A percentile compares a stretch with the other conserved stretches of the same genome.
These are phyloP conservation scores for Hirundichthys speculiger DNA, from an alignment of 2,113 vertebrate species.

Conservation along the genomic window DNA sequence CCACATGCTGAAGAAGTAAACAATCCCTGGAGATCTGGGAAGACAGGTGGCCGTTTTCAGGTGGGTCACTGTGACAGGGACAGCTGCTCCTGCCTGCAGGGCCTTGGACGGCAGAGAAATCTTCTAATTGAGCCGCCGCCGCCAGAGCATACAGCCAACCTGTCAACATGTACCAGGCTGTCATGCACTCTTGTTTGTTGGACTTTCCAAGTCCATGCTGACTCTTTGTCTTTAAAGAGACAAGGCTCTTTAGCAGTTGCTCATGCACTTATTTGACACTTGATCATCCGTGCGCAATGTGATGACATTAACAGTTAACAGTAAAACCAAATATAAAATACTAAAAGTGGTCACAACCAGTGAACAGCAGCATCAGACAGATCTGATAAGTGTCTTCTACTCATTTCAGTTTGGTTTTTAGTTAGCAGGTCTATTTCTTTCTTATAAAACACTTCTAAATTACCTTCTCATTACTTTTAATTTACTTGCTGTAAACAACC, in stretches of 20 bases:
- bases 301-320: too few species aligned
- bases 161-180: slow-evolving; percentile 8
- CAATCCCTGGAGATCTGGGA: slow-evolving; percentile 41
- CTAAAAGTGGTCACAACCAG: too few species aligned
- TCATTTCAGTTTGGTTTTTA: too few species aligned
- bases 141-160: not conserved
- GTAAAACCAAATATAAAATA: too few species aligned
- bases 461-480: too few species aligned
- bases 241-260: not conserved
- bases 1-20: slow-evolving; percentile 34
- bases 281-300: too few species aligned
- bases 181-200: not conserved
- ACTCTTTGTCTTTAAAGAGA: slow-evolving; percentile 1
- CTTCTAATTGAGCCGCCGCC: slow-evolving; percentile 4
- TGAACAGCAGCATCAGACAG: too few species aligned
- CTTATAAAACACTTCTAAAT: too few species aligned
- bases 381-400: too few species aligned
- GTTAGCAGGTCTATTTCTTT: too few species aligned
- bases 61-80: slow-evolving; percentile 22
- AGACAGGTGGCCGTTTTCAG: slow-evolving; percentile 50
- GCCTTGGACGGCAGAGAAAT: slow-evolving; percentile 27
- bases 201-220: not conserved
- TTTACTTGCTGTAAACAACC: too few species aligned
- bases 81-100: slow-evolving; percentile 50
- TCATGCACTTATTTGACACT: too few species aligned